Conservation (phyloP, 37 sponge, comb jelly and placozoan genomes). For the Mnemiopsis leidyi region DNA sequence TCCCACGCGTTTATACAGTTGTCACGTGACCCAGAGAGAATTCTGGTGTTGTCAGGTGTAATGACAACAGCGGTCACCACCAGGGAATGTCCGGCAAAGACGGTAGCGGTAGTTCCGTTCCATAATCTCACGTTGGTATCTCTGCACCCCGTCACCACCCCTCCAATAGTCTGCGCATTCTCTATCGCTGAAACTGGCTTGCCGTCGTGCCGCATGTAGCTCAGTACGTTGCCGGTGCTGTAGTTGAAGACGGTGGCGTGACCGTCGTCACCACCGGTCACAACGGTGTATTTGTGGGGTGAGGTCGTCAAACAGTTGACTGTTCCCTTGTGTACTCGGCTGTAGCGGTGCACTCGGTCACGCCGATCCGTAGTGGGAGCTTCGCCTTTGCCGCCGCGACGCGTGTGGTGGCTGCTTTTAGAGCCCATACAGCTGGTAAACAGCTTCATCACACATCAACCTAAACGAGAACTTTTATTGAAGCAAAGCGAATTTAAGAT, state of each 20-base stretch:
- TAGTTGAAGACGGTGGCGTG: conserved; percentile 62
- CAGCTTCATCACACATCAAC: conserved; percentile 29
- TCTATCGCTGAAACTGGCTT: conserved; percentile 41
- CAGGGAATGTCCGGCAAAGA: conserved; percentile 18
- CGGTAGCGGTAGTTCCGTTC: background rate
- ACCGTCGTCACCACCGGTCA: conserved; percentile 28
- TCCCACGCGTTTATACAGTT: conserved; percentile 58
- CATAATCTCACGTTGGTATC: conserved; percentile 39
- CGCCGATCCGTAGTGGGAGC: background rate
- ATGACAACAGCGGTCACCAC: conserved; percentile 56
- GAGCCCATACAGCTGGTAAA: conserved; percentile 22
- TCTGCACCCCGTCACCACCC: conserved; percentile 10
- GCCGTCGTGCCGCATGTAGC: conserved; percentile 34
- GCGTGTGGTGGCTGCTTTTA: conserved; percentile 39
- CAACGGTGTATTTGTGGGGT: background rate
- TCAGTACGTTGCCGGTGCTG: conserved; percentile 28
- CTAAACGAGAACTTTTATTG: too few relatives aligned
- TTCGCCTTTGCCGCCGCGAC: background rate
- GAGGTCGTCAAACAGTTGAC: conserved; percentile 38
- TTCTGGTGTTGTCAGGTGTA: background rate
- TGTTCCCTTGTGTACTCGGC: conserved; percentile 32
- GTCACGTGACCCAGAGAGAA: conserved; percentile 49
- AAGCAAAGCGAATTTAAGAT: too few relatives aligned
- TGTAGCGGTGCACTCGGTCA: conserved; percentile 30
- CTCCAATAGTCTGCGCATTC: background rate